Evolutionary conservation across 1,140 invertebrate species (phyloP), one percentile per base, ranked within the genome.

Genomic region (Monomorium pharaonis): DNA sequence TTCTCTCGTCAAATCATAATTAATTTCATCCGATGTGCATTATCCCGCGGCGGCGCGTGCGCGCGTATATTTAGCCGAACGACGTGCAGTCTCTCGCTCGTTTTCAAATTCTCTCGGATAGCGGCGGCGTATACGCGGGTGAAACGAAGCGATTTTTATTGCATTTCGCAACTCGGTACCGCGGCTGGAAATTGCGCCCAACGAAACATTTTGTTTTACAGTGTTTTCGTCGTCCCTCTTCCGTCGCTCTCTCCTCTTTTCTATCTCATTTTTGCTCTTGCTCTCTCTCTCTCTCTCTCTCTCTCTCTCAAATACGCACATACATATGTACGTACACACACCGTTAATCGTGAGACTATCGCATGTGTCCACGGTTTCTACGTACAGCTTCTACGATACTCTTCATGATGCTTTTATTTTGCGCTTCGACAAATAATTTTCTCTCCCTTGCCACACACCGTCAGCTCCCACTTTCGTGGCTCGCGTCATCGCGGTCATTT

Each of bases 121-220:
- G 67, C 75, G 88, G 37, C 69, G 72, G 58, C 63, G 88, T 80
- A 85, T 49, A 21, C 44, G 69, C 62, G 81, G 69, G 89, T 81
- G 86, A 90, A 88, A 80, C 89, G 89, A 76, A 90, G 87, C 86
- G 89, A 90, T 90, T 90, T 89, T 90, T 88, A 90, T 90, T 90
- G 89, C 89, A 90, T 90, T 90, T 90, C 86, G 69, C 88, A 75
- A 88, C 86, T 81, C 76, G 77, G 80, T 83, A 81, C 77, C 86
- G 80, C 88, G 84, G 74, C 88, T 89, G 88, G 87, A 89, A 89
- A 89, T 89, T 89, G 84, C 88, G 87, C 85, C 84, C 88, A 86
- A 84, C 75, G 86, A 88, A 89, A 89, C 88, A 88, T 89, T 89
- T 89, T 89, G 88, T 89, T 89, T 89, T 84, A 88, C 87, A 89